Percentiles rank a stretch among this genome's conserved stretches.
These are phyloP conservation scores for Cheilosia scutellata DNA, from an alignment of 2,888 invertebrate species.

Conservation along the genomic window DNA sequence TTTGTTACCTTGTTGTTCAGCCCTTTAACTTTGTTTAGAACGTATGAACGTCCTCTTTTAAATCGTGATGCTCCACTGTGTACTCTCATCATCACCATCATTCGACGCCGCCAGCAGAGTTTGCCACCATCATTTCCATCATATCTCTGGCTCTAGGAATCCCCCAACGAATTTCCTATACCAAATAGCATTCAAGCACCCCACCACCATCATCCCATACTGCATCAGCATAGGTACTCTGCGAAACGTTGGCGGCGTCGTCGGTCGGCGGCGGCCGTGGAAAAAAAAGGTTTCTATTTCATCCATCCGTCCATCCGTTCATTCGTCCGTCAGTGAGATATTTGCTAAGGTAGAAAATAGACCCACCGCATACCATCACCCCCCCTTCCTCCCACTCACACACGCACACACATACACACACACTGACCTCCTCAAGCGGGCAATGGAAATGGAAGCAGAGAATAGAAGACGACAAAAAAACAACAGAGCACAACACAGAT, in stretches of 20 bases:
- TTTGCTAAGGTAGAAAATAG: conserved; percentile 75
- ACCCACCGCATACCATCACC: conserved; percentile 33
- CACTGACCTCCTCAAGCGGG: conserved; percentile 41
- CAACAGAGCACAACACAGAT: conserved; percentile 70
- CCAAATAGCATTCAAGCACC: conserved; percentile 33
- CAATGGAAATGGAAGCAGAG: conserved; percentile 30
- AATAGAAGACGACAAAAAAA: conserved; percentile 19
- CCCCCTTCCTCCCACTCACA: conserved; percentile 14
- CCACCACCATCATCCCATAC: conserved; percentile 4
- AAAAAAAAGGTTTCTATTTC: conserved; percentile 74
- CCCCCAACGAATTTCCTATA: conserved; percentile 39
- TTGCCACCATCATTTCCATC: conserved; percentile 62
- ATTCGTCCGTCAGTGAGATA: conserved; percentile 72
- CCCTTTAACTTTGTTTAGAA: too few relatives aligned
- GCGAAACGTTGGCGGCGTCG: conserved; percentile 39
- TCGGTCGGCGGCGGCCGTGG: conserved; percentile 52
- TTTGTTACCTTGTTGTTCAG: too few relatives aligned
- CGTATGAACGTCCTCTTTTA: conserved; percentile 6
- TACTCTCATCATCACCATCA: conserved; percentile 27
- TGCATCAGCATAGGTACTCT: background rate
- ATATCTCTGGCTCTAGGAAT: conserved; percentile 53
- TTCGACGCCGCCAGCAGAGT: conserved; percentile 35
- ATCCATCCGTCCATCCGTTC: conserved; percentile 71
- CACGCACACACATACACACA: conserved; percentile 4
- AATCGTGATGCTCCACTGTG: conserved; percentile 28